phyloP scores from a whole-genome alignment of 2,797 vertebrate species.

The Peromyscus melanophrys region DNA sequence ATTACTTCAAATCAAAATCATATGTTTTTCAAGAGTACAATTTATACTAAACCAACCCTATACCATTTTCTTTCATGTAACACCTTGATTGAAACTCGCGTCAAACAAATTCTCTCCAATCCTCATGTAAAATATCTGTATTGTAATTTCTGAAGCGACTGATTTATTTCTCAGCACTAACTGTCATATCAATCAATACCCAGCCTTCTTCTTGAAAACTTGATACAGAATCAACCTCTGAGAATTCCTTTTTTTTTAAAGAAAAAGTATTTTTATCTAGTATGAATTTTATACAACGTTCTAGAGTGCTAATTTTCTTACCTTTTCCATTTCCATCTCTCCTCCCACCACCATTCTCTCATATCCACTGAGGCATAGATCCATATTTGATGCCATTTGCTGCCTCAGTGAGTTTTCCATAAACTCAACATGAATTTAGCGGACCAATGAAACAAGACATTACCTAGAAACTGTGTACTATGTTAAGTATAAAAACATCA shows the following conservation, averaged over 20 bases:
- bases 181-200: background rate
- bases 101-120: background rate
- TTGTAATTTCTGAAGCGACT: background rate
- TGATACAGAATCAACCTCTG: background rate
- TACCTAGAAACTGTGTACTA: background rate
- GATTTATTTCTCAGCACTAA: background rate
- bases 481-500: background rate
- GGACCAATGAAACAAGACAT: background rate
- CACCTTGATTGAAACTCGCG: conserved; percentile 21
- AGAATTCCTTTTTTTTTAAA: background rate
- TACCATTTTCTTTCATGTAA: conserved; percentile 20
- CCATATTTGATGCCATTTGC: background rate
- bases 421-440: background rate
- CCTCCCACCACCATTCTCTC: background rate
- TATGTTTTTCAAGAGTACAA: background rate
- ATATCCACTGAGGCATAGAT: background rate
- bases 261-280: background rate
- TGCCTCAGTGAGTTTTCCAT: background rate
- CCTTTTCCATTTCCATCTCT: background rate
- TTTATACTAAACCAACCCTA: background rate
- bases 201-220: background rate
- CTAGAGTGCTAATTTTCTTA: background rate
- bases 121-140: background rate
- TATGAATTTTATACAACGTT: background rate
- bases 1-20: conserved; percentile 36